phyloP scores from a whole-genome alignment of 2,888 invertebrate genomes.

The Metacarcinus magister region DNA sequence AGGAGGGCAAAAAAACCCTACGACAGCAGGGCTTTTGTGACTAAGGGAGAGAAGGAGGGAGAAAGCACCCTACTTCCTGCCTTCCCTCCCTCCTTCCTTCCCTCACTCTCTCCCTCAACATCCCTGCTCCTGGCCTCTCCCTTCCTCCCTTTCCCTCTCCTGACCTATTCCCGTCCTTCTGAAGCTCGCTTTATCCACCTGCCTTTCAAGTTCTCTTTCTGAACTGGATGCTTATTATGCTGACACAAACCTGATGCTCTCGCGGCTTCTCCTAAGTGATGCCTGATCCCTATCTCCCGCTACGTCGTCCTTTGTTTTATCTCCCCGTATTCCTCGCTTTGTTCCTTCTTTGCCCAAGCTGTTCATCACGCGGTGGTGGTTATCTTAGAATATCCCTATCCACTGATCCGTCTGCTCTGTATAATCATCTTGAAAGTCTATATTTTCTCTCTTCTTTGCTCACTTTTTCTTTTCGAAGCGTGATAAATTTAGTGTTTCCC shows the following conservation, averaged over 20 bases:
- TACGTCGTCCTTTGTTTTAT: background rate
- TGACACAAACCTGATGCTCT: background rate
- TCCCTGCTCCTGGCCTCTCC: background rate
- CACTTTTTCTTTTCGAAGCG: background rate
- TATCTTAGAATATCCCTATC: background rate
- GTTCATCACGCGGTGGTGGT: background rate
- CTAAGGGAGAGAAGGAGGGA: background rate
- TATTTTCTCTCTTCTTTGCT: background rate
- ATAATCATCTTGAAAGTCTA: background rate
- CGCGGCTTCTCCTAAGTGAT: background rate
- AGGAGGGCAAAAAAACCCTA: too few relatives aligned
- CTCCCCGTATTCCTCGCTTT: background rate
- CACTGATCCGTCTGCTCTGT: background rate
- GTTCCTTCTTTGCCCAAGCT: background rate
- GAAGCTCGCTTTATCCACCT: background rate
- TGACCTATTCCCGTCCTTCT: background rate
- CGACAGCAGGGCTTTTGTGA: conserved; percentile 67
- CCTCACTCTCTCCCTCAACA: background rate
- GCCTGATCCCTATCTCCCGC: background rate
- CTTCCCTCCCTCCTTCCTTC: background rate
- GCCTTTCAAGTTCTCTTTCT: background rate
- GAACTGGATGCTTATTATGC: background rate
- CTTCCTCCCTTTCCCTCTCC: background rate
- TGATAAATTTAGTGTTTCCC: background rate
- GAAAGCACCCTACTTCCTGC: conserved; percentile 44